phyloP scores from a whole-genome alignment of 2,113 vertebrate genomes.

The Hepsetus odoe region DNA sequence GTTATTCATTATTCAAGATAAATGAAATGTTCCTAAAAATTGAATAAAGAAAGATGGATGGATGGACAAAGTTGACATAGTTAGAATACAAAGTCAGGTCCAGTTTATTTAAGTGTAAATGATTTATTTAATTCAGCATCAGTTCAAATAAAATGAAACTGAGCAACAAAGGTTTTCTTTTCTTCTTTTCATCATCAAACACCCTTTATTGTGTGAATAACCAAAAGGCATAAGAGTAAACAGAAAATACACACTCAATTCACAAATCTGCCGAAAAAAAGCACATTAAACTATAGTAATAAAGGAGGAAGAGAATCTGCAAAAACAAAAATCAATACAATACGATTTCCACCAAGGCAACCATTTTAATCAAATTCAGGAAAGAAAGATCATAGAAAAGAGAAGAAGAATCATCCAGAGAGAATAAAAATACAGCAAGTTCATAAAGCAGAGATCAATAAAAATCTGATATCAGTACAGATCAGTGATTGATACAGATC shows the following conservation, averaged over 20 bases:
- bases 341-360: conserved; percentile 40
- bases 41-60: neutral
- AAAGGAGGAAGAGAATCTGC: conserved; percentile 59
- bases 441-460: too few species aligned
- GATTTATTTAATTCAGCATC: conserved; percentile 25
- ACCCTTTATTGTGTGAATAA: conserved; percentile 90
- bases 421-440: too few species aligned
- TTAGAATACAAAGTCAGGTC: neutral
- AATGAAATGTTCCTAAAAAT: too few species aligned
- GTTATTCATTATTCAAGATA: too few species aligned
- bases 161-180: conserved; percentile 38
- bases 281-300: conserved; percentile 82
- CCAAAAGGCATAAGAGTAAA: conserved; percentile 92
- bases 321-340: neutral
- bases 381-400: conserved; percentile 36
- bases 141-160: conserved; percentile 28
- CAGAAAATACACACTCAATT: conserved; percentile 88
- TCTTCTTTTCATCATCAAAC: conserved; percentile 67
- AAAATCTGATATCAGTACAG: too few species aligned
- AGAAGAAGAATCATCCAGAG: conserved; percentile 30
- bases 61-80: too few species aligned
- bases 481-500: too few species aligned
- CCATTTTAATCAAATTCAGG: conserved; percentile 21
- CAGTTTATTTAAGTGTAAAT: neutral
- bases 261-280: conserved; percentile 81